phyloP scores from a whole-genome alignment of 1,140 invertebrate species.

The Chironomus tepperi region DNA sequence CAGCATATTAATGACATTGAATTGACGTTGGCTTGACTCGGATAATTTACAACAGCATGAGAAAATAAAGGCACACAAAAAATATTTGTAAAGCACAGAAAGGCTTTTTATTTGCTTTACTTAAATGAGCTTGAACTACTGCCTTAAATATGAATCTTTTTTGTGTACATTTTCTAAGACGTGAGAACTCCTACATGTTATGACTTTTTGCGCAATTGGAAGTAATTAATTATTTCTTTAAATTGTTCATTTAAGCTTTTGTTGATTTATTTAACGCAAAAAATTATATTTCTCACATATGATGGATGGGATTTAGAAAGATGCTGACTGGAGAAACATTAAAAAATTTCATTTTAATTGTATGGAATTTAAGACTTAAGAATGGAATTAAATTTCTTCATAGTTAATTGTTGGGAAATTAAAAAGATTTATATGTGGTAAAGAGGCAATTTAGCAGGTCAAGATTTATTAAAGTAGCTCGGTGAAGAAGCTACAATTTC shows the following conservation, averaged over 20 bases:
- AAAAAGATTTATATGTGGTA: too few species aligned
- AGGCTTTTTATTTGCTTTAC: too few species aligned
- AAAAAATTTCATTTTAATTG: background rate
- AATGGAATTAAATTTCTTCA: too few species aligned
- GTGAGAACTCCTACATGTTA: background rate
- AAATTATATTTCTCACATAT: background rate
- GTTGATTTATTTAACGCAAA: background rate
- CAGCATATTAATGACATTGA: slow-evolving; percentile 8
- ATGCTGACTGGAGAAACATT: background rate
- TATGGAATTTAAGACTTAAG: too few species aligned
- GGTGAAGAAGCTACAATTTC: background rate
- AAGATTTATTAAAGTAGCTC: background rate
- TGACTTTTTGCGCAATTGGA: background rate
- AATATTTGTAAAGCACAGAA: too few species aligned
- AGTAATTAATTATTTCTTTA: background rate
- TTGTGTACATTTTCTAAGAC: background rate
- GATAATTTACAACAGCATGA: background rate
- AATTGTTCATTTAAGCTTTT: background rate
- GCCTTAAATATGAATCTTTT: background rate
- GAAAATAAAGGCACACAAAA: too few species aligned
- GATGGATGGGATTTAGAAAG: background rate
- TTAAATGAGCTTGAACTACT: background rate
- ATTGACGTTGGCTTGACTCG: background rate
- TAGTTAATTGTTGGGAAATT: too few species aligned
- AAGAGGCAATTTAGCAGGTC: background rate